phyloP scores from a whole-genome alignment of 1,140 invertebrate genomes.

The Eueides isabella region DNA sequence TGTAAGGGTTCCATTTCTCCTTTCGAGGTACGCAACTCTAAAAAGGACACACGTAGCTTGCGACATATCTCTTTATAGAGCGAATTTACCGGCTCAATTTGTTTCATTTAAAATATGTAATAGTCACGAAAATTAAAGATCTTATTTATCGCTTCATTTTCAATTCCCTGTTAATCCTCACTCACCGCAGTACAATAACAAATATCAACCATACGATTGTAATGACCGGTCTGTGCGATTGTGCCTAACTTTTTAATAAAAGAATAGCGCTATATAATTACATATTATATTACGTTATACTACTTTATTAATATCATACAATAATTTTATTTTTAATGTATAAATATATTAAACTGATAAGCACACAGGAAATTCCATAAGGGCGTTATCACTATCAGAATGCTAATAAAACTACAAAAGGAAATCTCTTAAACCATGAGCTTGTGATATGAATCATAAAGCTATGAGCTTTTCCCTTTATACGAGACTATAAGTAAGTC shows the following conservation, averaged over 20 bases:
- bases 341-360: background rate
- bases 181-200: background rate
- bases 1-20: too few species aligned
- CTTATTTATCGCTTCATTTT: background rate
- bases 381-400: background rate
- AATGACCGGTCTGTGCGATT: background rate
- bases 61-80: too few species aligned
- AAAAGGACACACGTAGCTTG: too few species aligned
- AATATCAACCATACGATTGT: background rate
- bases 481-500: background rate
- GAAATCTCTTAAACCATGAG: background rate
- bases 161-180: background rate
- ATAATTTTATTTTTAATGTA: background rate
- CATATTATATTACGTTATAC: too few species aligned
- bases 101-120: too few species aligned
- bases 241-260: background rate
- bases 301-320: background rate
- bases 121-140: too few species aligned
- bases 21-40: too few species aligned
- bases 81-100: too few species aligned
- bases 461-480: background rate
- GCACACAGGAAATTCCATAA: background rate
- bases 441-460: background rate
- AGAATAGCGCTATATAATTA: too few species aligned
- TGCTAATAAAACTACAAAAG: slow-evolving; percentile 4